phyloP scores from a whole-genome alignment of 2,888 invertebrate species.

The Physocephala rufipes region DNA sequence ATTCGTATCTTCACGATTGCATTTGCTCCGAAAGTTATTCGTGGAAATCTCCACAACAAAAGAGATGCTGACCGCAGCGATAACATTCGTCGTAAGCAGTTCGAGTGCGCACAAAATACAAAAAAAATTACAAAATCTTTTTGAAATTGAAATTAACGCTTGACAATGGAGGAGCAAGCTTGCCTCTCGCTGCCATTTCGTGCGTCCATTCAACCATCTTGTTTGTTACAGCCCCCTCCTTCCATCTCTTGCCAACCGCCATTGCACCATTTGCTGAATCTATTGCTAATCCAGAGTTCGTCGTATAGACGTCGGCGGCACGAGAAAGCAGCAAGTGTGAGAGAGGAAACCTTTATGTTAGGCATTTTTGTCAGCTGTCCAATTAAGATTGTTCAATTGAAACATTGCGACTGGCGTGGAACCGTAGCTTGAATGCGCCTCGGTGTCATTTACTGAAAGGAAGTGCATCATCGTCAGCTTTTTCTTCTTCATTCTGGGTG shows the following conservation, averaged over 20 bases:
- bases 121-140: slow-evolving; percentile 11
- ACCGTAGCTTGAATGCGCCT: slow-evolving; percentile 21
- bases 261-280: not conserved
- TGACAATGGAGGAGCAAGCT: slow-evolving; percentile 29
- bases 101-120: slow-evolving; percentile 20
- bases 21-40: not conserved
- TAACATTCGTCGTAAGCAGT: slow-evolving; percentile 25
- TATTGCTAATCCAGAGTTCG: not conserved
- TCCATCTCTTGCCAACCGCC: not conserved
- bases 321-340: not conserved
- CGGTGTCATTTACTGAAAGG: slow-evolving; percentile 54
- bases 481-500: slow-evolving; percentile 15
- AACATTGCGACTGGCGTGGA: slow-evolving; percentile 16
- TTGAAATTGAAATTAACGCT: slow-evolving; percentile 32
- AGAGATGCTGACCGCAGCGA: slow-evolving; percentile 56
- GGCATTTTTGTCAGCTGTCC: slow-evolving; percentile 11
- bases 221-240: no score
- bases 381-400: slow-evolving; percentile 34
- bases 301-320: slow-evolving; percentile 5
- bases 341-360: slow-evolving; percentile 19
- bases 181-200: not conserved
- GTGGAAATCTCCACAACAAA: slow-evolving; percentile 47
- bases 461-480: slow-evolving; percentile 58
- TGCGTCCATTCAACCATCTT: no score
- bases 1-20: slow-evolving; percentile 9